Percentiles rank a stretch among this genome's conserved stretches.
These are phyloP conservation scores for Octomys mimax DNA, from an alignment of 2,797 vertebrate species.

Conservation along the genomic window DNA sequence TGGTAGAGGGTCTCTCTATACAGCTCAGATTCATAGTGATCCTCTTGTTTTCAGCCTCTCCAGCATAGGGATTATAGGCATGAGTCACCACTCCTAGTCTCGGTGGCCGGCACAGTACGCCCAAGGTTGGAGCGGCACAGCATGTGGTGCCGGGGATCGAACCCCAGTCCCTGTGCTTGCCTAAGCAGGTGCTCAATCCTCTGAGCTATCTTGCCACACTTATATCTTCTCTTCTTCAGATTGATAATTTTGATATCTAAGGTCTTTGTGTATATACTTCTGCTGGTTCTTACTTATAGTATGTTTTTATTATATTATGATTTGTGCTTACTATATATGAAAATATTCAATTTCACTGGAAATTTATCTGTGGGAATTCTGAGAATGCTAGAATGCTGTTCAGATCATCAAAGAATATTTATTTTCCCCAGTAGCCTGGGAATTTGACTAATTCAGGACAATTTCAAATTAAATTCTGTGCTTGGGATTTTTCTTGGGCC, in stretches of 20 bases:
- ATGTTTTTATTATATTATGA: slow-evolving; percentile 32
- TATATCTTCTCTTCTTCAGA: slow-evolving; percentile 17
- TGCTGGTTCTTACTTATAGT: not conserved
- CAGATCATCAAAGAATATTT: slow-evolving; percentile 20
- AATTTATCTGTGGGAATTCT: slow-evolving; percentile 34
- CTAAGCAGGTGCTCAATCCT: too few species aligned
- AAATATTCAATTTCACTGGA: not conserved
- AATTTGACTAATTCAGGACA: not conserved
- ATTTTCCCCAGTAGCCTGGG: slow-evolving; percentile 13
- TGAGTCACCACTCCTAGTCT: too few species aligned
- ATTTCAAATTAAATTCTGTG: slow-evolving; percentile 49
- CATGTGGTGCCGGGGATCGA: too few species aligned
- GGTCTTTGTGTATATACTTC: slow-evolving; percentile 20
- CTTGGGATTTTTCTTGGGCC: not conserved
- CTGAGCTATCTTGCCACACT: too few species aligned
- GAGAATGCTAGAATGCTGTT: not conserved
- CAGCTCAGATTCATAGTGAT: too few species aligned
- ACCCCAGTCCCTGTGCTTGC: too few species aligned
- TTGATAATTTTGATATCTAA: slow-evolving; percentile 21
- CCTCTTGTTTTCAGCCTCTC: too few species aligned
- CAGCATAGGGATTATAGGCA: too few species aligned
- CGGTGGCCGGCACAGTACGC: too few species aligned
- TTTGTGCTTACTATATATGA: not conserved
- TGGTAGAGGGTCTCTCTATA: too few species aligned
- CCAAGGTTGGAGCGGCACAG: too few species aligned